Base-by-base conservation (phyloP, 2,888 invertebrate genomes). In the Xanthia icteritia region DNA sequence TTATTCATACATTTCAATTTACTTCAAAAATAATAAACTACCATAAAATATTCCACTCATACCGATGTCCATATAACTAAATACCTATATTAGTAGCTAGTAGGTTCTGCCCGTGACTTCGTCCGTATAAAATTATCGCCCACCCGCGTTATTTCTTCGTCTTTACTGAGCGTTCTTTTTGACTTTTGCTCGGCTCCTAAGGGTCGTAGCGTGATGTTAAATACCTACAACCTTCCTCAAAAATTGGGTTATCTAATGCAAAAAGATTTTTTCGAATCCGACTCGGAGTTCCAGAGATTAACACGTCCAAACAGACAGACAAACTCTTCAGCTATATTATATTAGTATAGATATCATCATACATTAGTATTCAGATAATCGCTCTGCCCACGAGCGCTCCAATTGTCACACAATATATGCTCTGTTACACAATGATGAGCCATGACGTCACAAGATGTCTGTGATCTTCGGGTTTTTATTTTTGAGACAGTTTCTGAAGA, bases 331-430 rank as follows among this genome's bases (percentile, higher is more conserved):
- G n/a, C 11, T 20, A 20, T 20, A 51, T 20, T 20, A 51, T 20
- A 51, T 51, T n/a, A 17, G 36, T 54, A 36, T n/a, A 48, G 9
- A 86, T 84, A 84, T 83, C 82, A 86, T 83, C 42, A n/a, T 61
- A 77, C 83, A 91, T 92, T 91, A 89, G 90, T 89, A 91, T 92
- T 90, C 90, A 77, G 83, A 89, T 90, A 91, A 90, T 89, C 80
- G 82, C 11, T 73, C 92, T 72, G 75, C 93, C 92, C 91, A 92
- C 93, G 88, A 82, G 9, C 88, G 88, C 83, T 89, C 92, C 91
- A 90, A 89, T 93, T 92, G 90, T 90, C 88, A 81, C 81, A 60
- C 65, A 70, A 48, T 66, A 70, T 73, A 75, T 77, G 79, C 73
- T 79, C 58, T 56, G 68, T 84, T 81, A 80, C 74, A 31, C 86